Evolutionary conservation across 2,113 vertebrate genomes (phyloP).

Genomic region (Marmota flaviventris): DNA sequence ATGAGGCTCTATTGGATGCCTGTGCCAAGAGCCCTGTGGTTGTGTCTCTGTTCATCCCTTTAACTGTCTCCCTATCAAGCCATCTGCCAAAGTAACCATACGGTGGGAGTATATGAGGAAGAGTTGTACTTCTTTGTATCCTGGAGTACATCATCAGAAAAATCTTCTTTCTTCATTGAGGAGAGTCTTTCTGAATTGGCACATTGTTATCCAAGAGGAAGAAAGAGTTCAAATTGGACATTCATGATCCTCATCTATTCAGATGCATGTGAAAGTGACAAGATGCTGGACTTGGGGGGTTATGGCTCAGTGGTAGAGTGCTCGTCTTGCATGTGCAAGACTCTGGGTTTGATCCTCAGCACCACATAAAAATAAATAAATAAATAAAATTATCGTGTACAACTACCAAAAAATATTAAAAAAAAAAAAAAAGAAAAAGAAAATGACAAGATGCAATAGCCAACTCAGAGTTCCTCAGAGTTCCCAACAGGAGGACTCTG

Average conservation of each 20-base stretch:
- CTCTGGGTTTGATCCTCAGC: no score
- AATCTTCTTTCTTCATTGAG: background rate
- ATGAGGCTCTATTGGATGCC: background rate
- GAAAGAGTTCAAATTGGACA: background rate
- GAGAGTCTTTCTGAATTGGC: background rate
- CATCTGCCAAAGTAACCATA: background rate
- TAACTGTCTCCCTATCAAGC: background rate
- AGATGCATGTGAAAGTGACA: constrained; percentile 7
- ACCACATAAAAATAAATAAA: no score
- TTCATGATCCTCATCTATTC: background rate
- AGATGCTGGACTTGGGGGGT: background rate
- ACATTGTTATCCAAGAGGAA: constrained; percentile 10
- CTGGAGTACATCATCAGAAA: background rate
- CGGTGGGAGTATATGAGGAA: background rate
- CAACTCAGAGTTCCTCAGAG: background rate
- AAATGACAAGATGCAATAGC: background rate
- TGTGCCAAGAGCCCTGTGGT: background rate
- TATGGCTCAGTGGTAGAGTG: no score
- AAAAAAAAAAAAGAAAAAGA: no score
- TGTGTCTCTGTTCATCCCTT: background rate
- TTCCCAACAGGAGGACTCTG: background rate
- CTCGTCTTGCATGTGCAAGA: no score
- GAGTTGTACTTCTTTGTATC: background rate
- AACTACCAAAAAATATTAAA: no score
- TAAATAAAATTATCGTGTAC: no score